phyloP scores from a whole-genome alignment of 1,140 invertebrate species.

The Drosophila lowei region DNA sequence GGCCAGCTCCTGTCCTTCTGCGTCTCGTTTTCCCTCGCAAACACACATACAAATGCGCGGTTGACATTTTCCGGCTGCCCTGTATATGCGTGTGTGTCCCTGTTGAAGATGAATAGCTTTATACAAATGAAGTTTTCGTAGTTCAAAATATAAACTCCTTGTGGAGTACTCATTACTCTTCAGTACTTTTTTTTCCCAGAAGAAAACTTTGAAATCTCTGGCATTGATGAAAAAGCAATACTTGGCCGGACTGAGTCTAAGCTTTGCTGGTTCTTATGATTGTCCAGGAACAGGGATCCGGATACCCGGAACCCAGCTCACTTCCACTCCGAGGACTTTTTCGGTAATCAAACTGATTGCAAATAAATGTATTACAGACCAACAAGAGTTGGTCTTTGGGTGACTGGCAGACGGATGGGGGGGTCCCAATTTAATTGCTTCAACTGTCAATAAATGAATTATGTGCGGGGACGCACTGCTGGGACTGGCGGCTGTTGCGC shows the following conservation, averaged over 20 bases:
- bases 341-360: constrained; percentile 26
- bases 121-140: constrained; percentile 56
- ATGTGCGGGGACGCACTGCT: constrained; percentile 35
- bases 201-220: too few relatives aligned
- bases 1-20: constrained; percentile 33
- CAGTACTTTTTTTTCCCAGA: too few relatives aligned
- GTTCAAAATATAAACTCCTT: background rate
- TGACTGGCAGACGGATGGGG: background rate
- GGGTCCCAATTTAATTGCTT: constrained; percentile 67
- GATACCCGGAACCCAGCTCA: too few relatives aligned
- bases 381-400: background rate
- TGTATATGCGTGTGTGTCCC: background rate
- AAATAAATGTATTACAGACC: constrained; percentile 41
- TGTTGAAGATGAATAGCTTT: constrained; percentile 59
- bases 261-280: background rate
- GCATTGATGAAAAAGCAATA: too few relatives aligned
- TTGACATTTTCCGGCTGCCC: constrained; percentile 52
- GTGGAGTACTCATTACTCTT: too few relatives aligned
- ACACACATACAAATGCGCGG: constrained; percentile 12
- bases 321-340: too few relatives aligned
- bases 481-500: constrained; percentile 11
- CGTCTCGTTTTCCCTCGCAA: background rate
- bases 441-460: constrained; percentile 73
- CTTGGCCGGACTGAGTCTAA: background rate
- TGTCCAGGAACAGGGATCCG: too few relatives aligned